Percentiles rank a stretch among this genome's conserved stretches.
phyloP scores from a whole-genome alignment of 2,888 invertebrate genomes.

The Sipha maydis region DNA sequence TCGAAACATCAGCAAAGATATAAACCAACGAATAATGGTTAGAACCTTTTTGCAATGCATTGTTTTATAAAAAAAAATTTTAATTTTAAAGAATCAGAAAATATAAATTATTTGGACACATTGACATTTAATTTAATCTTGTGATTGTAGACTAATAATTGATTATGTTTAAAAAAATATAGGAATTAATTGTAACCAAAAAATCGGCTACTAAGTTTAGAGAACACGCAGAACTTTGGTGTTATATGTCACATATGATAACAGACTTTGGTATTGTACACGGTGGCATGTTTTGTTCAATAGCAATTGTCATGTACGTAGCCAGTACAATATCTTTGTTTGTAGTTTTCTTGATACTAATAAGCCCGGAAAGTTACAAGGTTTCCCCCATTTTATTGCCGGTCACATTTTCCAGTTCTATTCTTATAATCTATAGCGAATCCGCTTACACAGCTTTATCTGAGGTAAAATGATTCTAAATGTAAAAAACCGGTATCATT shows the following conservation, averaged over 20 bases:
- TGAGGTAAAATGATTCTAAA: slow-evolving; percentile 8
- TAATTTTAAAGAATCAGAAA: not conserved
- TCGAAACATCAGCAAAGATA: not conserved
- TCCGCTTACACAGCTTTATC: slow-evolving; percentile 2
- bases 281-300: slow-evolving; percentile 14
- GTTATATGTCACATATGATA: slow-evolving; percentile 43
- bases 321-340: not conserved
- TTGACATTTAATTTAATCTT: not conserved
- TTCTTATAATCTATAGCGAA: slow-evolving; percentile 30
- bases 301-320: slow-evolving; percentile 18
- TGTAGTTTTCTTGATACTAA: not conserved
- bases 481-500: not conserved
- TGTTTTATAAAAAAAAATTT: not conserved
- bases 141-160: not conserved
- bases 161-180: not conserved
- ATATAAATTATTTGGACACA: not conserved
- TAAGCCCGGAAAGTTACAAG: not conserved
- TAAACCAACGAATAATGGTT: slow-evolving; percentile 39
- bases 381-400: not conserved
- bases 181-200: slow-evolving; percentile 30
- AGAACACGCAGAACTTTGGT: slow-evolving; percentile 36
- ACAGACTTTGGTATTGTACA: slow-evolving; percentile 23
- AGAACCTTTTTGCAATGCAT: not conserved
- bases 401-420: not conserved
- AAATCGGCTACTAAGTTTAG: not conserved